phyloP scores from a whole-genome alignment of 2,888 invertebrate genomes.

The Phalangium opilio region DNA sequence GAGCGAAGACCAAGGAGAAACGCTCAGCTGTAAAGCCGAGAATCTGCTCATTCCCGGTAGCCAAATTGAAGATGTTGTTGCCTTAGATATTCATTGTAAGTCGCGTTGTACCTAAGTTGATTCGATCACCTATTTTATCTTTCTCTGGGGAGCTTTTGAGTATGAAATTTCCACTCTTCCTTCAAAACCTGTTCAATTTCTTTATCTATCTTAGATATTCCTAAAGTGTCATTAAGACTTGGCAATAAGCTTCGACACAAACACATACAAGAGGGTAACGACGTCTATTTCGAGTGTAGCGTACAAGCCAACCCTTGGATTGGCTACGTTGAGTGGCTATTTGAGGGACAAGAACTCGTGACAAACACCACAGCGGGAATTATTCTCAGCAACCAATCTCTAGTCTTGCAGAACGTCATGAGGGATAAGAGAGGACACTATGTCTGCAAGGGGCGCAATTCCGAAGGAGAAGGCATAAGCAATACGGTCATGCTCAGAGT shows the following conservation, averaged over 20 bases:
- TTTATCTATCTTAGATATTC: constrained; percentile 5
- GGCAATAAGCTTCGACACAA: background rate
- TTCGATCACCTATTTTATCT: no score
- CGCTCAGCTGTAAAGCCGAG: no score
- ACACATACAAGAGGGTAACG: constrained; percentile 13
- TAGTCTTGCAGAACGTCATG: constrained; percentile 7
- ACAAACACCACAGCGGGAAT: constrained; percentile 7
- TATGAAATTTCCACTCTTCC: no score
- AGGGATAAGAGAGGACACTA: constrained; percentile 10
- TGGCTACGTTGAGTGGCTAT: constrained; percentile 13
- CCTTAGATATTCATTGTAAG: no score
- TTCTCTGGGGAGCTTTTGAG: no score
- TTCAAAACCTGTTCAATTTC: no score
- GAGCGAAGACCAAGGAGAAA: no score
- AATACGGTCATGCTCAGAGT: constrained; percentile 11
- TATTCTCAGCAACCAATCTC: constrained; percentile 10
- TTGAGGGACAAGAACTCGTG: constrained; percentile 10
- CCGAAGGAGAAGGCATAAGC: constrained; percentile 9
- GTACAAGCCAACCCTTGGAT: constrained; percentile 15
- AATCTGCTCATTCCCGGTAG: no score
- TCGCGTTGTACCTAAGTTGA: no score
- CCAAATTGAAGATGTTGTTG: no score
- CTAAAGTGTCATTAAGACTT: constrained; percentile 8
- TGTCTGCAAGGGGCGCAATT: constrained; percentile 7
- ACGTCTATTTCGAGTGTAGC: constrained; percentile 13